Conservation (phyloP, 2,888 invertebrate species). For the Tyria jacobaeae region DNA sequence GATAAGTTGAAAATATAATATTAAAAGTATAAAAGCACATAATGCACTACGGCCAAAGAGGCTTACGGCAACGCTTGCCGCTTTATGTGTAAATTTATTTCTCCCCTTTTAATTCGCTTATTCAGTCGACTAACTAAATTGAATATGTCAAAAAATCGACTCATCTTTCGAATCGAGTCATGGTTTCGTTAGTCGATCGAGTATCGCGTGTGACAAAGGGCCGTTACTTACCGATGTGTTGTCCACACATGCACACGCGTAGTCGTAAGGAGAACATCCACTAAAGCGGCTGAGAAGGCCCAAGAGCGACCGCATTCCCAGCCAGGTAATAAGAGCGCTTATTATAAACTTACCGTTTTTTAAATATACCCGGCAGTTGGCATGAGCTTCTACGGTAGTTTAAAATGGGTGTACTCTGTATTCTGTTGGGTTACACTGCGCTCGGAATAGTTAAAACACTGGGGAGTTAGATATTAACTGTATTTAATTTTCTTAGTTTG, state of each 20-base stretch:
- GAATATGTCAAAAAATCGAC: conserved; percentile 14
- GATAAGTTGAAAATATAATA: conserved; percentile 40
- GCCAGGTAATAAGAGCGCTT: conserved; percentile 86
- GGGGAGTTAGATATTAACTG: conserved; percentile 45
- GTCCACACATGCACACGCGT: conserved; percentile 86
- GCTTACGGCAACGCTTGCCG: conserved; percentile 82
- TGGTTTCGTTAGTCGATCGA: conserved; percentile 67
- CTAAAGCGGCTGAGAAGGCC: conserved; percentile 87
- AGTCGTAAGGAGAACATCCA: conserved; percentile 87
- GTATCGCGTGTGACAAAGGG: conserved; percentile 64
- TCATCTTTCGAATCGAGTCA: conserved; percentile 3
- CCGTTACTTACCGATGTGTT: conserved; percentile 83
- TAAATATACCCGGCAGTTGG: conserved; percentile 71
- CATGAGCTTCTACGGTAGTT: conserved; percentile 80
- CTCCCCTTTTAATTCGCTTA: conserved; percentile 63
- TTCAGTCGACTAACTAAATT: conserved; percentile 69
- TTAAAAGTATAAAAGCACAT: conserved; percentile 64
- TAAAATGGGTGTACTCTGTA: conserved; percentile 65
- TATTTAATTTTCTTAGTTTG: conserved; percentile 52
- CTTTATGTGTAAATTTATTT: conserved; percentile 77
- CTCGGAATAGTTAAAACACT: conserved; percentile 59
- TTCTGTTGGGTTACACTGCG: conserved; percentile 76
- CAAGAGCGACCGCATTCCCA: conserved; percentile 87
- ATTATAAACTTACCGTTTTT: conserved; percentile 70
- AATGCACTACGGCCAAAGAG: conserved; percentile 71